A percentile compares a stretch with the other conserved stretches of the same genome.
Evolutionary conservation across 2,113 vertebrate genomes (phyloP).

Genomic region (Mobula birostris): DNA sequence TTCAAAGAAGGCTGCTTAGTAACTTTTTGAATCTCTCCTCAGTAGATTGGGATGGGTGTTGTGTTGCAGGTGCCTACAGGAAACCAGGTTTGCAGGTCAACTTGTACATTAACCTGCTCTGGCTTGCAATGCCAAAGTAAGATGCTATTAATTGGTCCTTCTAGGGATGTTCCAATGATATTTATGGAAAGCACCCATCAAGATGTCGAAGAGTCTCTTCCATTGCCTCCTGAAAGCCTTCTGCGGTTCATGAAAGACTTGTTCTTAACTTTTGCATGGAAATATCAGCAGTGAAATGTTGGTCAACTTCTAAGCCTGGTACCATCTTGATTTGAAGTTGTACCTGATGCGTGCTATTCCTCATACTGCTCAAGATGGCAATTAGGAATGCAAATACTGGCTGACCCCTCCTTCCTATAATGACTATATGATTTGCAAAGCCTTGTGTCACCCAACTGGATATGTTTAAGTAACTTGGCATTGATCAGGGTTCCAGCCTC

Average conservation of each 20-base stretch:
- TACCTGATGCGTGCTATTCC: not conserved
- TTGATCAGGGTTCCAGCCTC: not conserved
- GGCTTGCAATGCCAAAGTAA: not conserved
- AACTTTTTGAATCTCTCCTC: not conserved
- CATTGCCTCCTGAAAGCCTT: not conserved
- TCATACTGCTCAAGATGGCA: not conserved
- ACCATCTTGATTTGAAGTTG: not conserved
- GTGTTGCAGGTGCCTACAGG: not conserved
- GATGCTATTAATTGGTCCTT: not conserved
- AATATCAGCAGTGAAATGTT: not conserved
- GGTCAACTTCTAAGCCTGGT: not conserved
- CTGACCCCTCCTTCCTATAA: not conserved
- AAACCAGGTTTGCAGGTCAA: not conserved
- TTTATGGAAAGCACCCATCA: not conserved
- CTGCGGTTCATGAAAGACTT: not conserved
- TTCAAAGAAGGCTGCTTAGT: not conserved
- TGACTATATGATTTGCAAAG: not conserved
- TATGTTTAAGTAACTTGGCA: not conserved
- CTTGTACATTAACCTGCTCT: not conserved
- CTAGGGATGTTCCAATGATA: not conserved
- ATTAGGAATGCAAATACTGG: not conserved
- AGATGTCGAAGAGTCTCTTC: not conserved
- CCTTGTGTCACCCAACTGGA: too few relatives aligned
- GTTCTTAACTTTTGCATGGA: not conserved
- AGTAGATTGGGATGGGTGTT: not conserved